A percentile compares a stretch with the other conserved stretches of the same genome.
These are phyloP conservation scores for Chionodraco myersi DNA, from an alignment of 2,113 vertebrate species.

Conservation along the genomic window DNA sequence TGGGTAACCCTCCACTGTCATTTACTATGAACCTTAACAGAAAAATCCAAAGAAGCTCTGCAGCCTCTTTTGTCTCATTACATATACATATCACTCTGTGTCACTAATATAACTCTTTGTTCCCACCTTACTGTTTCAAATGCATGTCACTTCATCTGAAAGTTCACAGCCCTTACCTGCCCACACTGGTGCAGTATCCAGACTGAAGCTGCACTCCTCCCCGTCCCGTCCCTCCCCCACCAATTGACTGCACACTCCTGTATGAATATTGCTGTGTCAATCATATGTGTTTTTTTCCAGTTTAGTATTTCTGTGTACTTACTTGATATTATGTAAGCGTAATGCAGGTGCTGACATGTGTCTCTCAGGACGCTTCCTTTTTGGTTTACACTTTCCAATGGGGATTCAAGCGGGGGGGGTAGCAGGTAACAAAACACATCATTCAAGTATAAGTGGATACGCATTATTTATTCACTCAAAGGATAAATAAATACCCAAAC, in stretches of 20 bases:
- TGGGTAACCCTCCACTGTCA: constrained; percentile 6
- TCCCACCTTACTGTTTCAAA: constrained; percentile 30
- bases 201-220: constrained; percentile 39
- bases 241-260: constrained; percentile 27
- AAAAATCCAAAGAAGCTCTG: constrained; percentile 1
- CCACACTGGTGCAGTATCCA: constrained; percentile 46
- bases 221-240: not conserved
- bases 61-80: constrained; percentile 26
- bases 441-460: constrained; percentile 17
- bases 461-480: constrained; percentile 2
- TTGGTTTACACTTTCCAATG: not conserved
- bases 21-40: constrained; percentile 9
- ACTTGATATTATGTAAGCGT: constrained; percentile 48
- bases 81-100: constrained; percentile 23
- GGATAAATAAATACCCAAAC: not conserved
- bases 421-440: constrained; percentile 13
- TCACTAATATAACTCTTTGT: constrained; percentile 32
- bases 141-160: constrained; percentile 39
- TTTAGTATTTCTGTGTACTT: constrained; percentile 32
- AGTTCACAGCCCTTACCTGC: constrained; percentile 35
- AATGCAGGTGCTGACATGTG: constrained; percentile 57
- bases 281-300: constrained; percentile 17
- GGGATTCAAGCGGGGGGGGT: not conserved
- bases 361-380: constrained; percentile 30
- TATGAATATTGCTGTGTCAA: constrained; percentile 40